A percentile compares a stretch with the other conserved stretches of the same genome.
Evolutionary conservation across 35 echinoderm and acorn worm species (phyloP).

Genomic region (Hemicentrotus pulcherrimus): DNA sequence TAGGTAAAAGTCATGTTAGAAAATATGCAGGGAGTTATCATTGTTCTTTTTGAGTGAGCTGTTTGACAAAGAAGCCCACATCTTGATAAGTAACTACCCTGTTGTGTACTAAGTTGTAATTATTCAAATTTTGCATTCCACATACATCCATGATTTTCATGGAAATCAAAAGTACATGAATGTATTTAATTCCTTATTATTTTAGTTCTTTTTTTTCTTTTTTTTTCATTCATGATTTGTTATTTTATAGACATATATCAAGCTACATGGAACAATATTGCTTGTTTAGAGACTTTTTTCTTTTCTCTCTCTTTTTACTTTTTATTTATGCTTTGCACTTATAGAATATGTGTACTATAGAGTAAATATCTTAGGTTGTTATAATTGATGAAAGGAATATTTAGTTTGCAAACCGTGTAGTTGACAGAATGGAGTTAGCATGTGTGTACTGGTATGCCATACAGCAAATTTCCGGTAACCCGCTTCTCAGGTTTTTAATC

Average conservation of each 20-base stretch:
- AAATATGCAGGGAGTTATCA: too few relatives aligned
- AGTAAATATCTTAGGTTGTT: background rate
- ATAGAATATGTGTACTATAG: background rate
- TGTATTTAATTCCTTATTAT: background rate
- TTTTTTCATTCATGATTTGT: background rate
- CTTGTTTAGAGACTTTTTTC: background rate
- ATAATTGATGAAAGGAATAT: background rate
- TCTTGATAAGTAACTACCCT: background rate
- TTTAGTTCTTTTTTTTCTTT: background rate
- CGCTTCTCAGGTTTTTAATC: too few relatives aligned
- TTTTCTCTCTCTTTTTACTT: background rate
- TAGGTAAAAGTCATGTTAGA: background rate
- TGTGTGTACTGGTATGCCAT: too few relatives aligned
- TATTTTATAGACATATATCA: background rate
- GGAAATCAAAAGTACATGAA: background rate
- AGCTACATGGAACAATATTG: background rate
- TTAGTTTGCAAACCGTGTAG: background rate
- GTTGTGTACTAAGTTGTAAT: background rate
- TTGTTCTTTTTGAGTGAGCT: too few relatives aligned
- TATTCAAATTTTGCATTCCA: background rate
- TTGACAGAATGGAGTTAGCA: too few relatives aligned
- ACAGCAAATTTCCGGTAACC: too few relatives aligned
- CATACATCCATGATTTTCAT: background rate
- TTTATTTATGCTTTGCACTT: background rate
- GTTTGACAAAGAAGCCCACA: background rate